Percentiles rank a stretch among this genome's conserved stretches.
Conservation (phyloP, 2,888 invertebrate genomes). For the Uloborus plumipes region DNA sequence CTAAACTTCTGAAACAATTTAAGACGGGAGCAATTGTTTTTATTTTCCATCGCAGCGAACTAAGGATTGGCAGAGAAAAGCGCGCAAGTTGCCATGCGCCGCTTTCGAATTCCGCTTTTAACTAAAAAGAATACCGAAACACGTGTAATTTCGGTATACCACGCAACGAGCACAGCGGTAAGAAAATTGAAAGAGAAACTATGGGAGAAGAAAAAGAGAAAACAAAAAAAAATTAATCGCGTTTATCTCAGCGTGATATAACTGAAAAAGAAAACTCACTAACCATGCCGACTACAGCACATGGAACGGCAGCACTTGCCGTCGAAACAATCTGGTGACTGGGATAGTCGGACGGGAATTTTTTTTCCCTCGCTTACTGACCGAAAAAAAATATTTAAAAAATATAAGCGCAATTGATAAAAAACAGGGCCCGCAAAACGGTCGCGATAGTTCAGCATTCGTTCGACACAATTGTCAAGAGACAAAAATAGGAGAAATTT, state of each 20-base stretch:
- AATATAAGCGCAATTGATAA: constrained; percentile 17
- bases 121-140: constrained; percentile 26
- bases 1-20: constrained; percentile 45
- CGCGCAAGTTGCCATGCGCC: constrained; percentile 58
- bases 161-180: constrained; percentile 6
- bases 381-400: constrained; percentile 36
- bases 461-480: not conserved
- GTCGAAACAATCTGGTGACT: constrained; percentile 28
- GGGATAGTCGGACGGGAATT: constrained; percentile 27
- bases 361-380: constrained; percentile 27
- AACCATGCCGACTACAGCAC: not conserved
- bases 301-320: constrained; percentile 5
- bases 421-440: constrained; percentile 20
- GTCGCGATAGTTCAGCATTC: constrained; percentile 15
- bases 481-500: constrained; percentile 45
- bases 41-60: constrained; percentile 38
- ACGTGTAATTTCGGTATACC: constrained; percentile 30
- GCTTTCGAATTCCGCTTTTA: constrained; percentile 32
- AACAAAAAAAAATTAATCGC: constrained; percentile 39
- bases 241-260: constrained; percentile 29
- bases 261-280: constrained; percentile 28
- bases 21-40: constrained; percentile 39
- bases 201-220: not conserved
- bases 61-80: constrained; percentile 37
- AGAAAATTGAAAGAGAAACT: not conserved